Evolutionary conservation across 2,797 vertebrate genomes (phyloP).

Genomic region (Rhabdomys pumilio): DNA sequence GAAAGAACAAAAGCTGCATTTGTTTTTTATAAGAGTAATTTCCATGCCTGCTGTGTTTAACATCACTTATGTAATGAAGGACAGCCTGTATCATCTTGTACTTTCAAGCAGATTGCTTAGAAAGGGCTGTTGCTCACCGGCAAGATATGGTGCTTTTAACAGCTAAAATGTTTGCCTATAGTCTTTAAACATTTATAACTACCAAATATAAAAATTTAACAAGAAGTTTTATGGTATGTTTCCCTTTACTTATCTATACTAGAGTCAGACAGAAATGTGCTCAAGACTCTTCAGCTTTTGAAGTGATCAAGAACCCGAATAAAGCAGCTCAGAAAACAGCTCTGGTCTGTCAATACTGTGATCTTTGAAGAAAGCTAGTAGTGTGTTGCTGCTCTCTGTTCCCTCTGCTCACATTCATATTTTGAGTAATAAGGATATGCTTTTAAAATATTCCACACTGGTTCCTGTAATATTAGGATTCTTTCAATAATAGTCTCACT

Average conservation of each 20-base stretch:
- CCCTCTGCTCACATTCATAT: background rate
- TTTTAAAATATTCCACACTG: background rate
- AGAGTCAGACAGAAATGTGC: background rate
- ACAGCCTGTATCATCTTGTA: background rate
- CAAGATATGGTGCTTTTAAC: constrained; percentile 6
- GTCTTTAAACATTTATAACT: constrained; percentile 53
- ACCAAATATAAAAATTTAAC: constrained; percentile 31
- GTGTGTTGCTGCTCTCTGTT: background rate
- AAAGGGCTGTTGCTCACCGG: background rate
- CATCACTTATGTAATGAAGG: background rate
- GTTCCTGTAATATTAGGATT: background rate
- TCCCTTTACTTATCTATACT: background rate
- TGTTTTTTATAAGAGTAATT: background rate
- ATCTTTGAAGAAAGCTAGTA: background rate
- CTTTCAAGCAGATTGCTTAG: background rate
- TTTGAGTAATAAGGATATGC: background rate
- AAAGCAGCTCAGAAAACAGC: background rate
- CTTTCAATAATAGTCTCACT: background rate
- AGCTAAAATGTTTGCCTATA: constrained; percentile 59
- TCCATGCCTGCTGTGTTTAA: background rate
- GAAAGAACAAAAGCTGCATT: background rate
- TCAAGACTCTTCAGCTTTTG: background rate
- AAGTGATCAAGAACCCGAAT: background rate
- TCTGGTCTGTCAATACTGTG: background rate
- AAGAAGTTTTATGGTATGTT: constrained; percentile 30